Evolutionary conservation across 2,113 vertebrate genomes (phyloP), one percentile per base, ranked within the genome.

Genomic region (Lichenostomus cassidix): DNA sequence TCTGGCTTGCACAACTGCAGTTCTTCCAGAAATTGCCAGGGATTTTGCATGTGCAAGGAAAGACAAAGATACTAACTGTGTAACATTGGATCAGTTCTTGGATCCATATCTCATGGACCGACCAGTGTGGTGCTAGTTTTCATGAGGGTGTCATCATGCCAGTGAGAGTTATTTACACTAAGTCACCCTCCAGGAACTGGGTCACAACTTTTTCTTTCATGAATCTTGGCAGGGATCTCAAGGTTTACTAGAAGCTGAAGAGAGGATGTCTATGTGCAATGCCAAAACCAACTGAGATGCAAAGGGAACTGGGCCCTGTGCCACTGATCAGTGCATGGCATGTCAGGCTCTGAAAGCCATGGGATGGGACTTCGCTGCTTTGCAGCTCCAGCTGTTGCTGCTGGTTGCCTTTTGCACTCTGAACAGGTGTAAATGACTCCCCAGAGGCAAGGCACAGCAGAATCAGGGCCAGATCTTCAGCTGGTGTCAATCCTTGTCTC

Each of bases 341-440:
- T 11, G 79, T 75, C 0, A 1, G 83, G 39, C 79, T 93, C 50
- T 6, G 52, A 87, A 87, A 83, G 80, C 2, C 8, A 71, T 78
- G 80, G 29, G 64, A 90, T 37, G 74, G 75, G 47, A 89, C 81
- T 81, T 74, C 2, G 0, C 33, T 76, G 63, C 60, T 85, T 20
- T 77, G 69, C 50, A 70, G 89, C 62, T 88, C 88, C 90, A 59
- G 68, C 2, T 2, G 65, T 46, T 83, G 82, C 64, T 94, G 47
- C 71, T 59, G 67, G 81, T 95, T 73, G 94, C 78, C 95, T 88
- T 94, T 74, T 87, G 83, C 95, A 83, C 92, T 75, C 65, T 46
- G 83, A 94, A 53, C 94, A 95, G 93, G 93, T 97, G 94, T 90
- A 93, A 95, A 91, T 89, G 90, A 94, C 94, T 94, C 67, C 90